Conservation (phyloP, 2,113 vertebrate genomes). For the Rhabdornis inornatus region DNA sequence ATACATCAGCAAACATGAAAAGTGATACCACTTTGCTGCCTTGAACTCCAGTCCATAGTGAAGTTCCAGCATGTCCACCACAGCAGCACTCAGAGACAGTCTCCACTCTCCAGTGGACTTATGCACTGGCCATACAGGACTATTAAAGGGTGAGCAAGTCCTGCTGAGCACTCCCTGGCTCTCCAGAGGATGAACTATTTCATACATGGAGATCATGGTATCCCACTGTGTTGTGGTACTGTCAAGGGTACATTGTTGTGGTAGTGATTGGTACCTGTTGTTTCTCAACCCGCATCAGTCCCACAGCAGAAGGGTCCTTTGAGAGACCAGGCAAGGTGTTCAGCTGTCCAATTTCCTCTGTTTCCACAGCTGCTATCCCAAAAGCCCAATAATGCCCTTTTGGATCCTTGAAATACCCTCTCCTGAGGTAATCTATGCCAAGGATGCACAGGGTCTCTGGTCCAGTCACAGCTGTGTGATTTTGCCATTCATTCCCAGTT, state of each 20-base stretch:
- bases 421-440: background rate
- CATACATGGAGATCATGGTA: background rate
- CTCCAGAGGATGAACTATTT: background rate
- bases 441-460: background rate
- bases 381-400: background rate
- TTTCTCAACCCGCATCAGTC: background rate
- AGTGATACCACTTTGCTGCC: background rate
- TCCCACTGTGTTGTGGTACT: accelerated
- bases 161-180: background rate
- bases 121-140: background rate
- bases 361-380: background rate
- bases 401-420: background rate
- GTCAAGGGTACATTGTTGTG: background rate
- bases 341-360: background rate
- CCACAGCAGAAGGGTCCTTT: background rate
- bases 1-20: background rate
- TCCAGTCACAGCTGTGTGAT: background rate
- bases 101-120: background rate
- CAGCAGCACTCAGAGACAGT: background rate
- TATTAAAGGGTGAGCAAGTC: background rate
- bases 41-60: background rate
- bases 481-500: background rate
- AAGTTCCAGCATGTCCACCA: background rate
- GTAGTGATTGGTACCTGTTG: accelerated
- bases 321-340: background rate